phyloP scores from a whole-genome alignment of 1,140 invertebrate species.

The Drosophila ficusphila region DNA sequence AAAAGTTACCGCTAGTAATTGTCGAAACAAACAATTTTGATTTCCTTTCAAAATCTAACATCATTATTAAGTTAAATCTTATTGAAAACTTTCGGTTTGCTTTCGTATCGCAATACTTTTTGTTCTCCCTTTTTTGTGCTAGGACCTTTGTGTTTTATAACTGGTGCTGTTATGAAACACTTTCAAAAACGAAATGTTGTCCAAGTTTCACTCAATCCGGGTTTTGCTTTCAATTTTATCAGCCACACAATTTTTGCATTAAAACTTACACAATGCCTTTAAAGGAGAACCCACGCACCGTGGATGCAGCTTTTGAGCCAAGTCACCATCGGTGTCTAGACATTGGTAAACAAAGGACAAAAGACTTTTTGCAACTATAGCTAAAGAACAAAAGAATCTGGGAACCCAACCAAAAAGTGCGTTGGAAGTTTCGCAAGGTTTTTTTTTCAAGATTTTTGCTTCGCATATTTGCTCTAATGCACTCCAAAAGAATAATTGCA shows the following conservation, averaged over 20 bases:
- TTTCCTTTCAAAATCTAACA: not conserved
- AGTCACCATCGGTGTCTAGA: conserved; percentile 74
- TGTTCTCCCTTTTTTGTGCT: not conserved
- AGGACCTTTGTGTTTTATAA: not conserved
- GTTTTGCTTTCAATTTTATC: conserved; percentile 27
- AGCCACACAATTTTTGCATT: conserved; percentile 27
- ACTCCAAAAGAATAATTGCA: conserved; percentile 13
- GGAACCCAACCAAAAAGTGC: conserved; percentile 36
- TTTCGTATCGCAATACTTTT: not conserved
- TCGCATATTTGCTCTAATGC: not conserved
- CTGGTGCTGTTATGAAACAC: conserved; percentile 12
- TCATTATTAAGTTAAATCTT: not conserved
- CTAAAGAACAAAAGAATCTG: conserved; percentile 40
- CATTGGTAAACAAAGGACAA: conserved; percentile 74
- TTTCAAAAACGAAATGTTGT: conserved; percentile 21
- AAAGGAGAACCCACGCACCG: conserved; percentile 24
- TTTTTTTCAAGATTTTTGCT: not conserved
- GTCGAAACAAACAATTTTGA: not conserved
- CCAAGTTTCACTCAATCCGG: not conserved
- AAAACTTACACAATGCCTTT: conserved; percentile 45
- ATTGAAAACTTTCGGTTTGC: conserved; percentile 7
- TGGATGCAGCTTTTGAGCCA: conserved; percentile 26
- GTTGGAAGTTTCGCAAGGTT: conserved; percentile 13
- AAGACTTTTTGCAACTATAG: conserved; percentile 47
- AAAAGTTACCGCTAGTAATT: not conserved